A percentile compares a stretch with the other conserved stretches of the same genome.
phyloP scores from a whole-genome alignment of 2,113 vertebrate genomes.

The Ramphastos sulfuratus region DNA sequence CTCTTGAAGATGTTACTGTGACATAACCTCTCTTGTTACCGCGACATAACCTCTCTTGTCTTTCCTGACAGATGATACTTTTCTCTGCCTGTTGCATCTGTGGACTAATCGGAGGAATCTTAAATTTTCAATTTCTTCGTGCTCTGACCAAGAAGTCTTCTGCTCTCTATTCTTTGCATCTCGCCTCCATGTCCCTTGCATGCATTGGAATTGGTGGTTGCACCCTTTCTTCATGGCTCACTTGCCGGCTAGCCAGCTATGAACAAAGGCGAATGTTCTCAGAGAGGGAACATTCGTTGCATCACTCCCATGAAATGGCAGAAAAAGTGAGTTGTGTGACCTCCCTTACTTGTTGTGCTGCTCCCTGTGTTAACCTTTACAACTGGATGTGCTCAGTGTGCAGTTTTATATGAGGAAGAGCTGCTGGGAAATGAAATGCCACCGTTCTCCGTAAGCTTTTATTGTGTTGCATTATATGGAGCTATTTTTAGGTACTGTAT shows the following conservation, averaged over 20 bases:
- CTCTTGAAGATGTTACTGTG: not conserved
- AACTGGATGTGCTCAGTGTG: not conserved
- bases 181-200: constrained; percentile 94
- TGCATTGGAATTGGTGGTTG: constrained; percentile 94
- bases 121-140: constrained; percentile 98
- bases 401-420: constrained; percentile 10
- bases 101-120: constrained; percentile 95
- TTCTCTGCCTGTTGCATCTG: constrained; percentile 99
- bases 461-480: constrained; percentile 14
- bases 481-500: constrained; percentile 36
- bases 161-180: constrained; percentile 85
- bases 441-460: constrained; percentile 39
- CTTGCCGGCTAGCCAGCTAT: constrained; percentile 95
- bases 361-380: not conserved
- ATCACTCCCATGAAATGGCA: constrained; percentile 98
- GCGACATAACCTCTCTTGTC: constrained; percentile 30
- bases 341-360: constrained; percentile 21
- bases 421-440: constrained; percentile 37
- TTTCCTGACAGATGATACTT: constrained; percentile 91
- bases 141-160: constrained; percentile 89
- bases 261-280: constrained; percentile 99
- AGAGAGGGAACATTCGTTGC: constrained; percentile 95
- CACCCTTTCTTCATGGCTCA: constrained; percentile 96
- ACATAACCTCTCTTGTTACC: not conserved
- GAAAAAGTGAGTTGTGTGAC: constrained; percentile 86